Base-by-base conservation (phyloP, 2,797 vertebrate genomes). In the Graptemys geographica region DNA sequence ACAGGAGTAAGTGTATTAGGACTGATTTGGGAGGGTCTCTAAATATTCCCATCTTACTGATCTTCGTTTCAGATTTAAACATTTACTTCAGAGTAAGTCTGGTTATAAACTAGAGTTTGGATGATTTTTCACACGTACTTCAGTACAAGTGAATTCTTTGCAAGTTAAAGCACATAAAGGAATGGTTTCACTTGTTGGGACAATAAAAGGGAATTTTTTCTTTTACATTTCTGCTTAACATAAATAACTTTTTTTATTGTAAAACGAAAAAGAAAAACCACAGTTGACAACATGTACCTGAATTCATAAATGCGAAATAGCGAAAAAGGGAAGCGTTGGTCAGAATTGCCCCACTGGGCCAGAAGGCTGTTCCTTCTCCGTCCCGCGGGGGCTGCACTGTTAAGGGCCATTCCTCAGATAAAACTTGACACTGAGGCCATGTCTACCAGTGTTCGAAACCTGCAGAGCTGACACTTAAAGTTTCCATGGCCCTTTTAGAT, bases 111-210 rank as follows among this genome's bases (percentile, higher is more conserved):
- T 41, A 76, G 86, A 86, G 90, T 65, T 1, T 79, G 95, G 8
- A n/a, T 81, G 95, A 92, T 91, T 93, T 95, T 96, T 93, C 93
- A 90, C 79, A 0, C 82, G 5, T 0, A 2, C 83, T 93, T 80
- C 76, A 31, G 83, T 90, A 44, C 28, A 62, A 86, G 79, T 94
- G 94, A 88, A 81, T 90, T 87, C 79, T 4, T 91, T 92, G 41
- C 74, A 37, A 37, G 33, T 62, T 23, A 62, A 89, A 88, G 89
- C 94, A 56, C 79, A 78, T 55, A 19, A 87, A 62, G 92, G 87
- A 18, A 5, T 3, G 5, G 86, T 3, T 56, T 11, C 80, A 0
- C 86, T 51, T 31, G 90, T 86, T 41, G 94, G 87, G 11, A 88
- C 10, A 76, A 2, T 11, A 82, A 65, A 76, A 41, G n/a, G 65